Conservation (phyloP, 2,888 invertebrate species). For the Anagyrus pseudococci region DNA sequence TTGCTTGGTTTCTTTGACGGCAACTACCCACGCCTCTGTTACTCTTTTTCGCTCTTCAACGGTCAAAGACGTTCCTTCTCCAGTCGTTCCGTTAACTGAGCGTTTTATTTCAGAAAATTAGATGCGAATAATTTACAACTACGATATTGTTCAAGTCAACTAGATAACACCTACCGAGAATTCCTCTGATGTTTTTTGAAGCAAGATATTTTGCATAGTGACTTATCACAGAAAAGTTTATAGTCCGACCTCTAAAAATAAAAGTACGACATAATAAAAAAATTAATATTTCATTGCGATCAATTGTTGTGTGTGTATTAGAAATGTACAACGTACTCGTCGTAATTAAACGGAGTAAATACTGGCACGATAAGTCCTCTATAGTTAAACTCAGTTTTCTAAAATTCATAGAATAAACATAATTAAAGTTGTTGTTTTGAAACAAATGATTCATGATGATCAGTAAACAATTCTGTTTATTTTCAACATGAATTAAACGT, state of each 20-base stretch:
- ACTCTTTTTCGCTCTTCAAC: conserved; percentile 72
- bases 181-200: conserved; percentile 69
- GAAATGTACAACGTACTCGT: conserved; percentile 60
- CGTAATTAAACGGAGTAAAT: conserved; percentile 72
- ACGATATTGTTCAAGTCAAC: background rate
- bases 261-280: background rate
- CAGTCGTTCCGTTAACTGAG: conserved; percentile 84
- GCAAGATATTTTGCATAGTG: conserved; percentile 72
- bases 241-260: conserved; percentile 35
- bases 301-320: background rate
- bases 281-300: background rate
- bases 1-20: conserved; percentile 65
- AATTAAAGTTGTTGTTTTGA: conserved; percentile 7
- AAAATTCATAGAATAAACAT: conserved; percentile 23
- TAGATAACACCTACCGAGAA: conserved; percentile 67
- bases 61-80: conserved; percentile 76
- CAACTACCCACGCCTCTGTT: conserved; percentile 71
- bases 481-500: no score
- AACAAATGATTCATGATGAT: no score
- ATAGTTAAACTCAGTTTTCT: conserved; percentile 58
- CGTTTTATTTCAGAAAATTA: no score
- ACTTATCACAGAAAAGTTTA: conserved; percentile 64
- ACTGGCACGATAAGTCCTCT: conserved; percentile 75
- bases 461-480: background rate
- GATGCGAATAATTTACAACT: background rate